phyloP scores from a whole-genome alignment of 1,140 invertebrate species.

The Diachasma alloeum region DNA sequence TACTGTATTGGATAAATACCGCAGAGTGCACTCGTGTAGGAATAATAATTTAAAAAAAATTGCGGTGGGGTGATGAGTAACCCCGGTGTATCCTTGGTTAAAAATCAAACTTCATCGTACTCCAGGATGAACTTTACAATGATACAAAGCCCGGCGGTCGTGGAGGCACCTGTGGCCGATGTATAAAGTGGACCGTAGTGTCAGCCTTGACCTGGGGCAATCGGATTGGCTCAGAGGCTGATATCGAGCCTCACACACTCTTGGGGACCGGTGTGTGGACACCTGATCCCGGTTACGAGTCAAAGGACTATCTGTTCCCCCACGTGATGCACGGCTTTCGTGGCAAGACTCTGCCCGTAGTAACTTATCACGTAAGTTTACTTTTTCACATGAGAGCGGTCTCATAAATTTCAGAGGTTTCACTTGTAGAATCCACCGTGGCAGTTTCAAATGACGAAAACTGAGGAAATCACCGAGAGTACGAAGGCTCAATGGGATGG shows the following conservation, averaged over 20 bases:
- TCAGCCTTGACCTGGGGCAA: slow-evolving; percentile 76
- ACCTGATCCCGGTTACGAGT: slow-evolving; percentile 71
- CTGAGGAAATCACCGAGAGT: slow-evolving; percentile 64
- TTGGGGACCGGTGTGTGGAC: slow-evolving; percentile 78
- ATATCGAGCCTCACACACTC: slow-evolving; percentile 55
- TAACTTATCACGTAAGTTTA: slow-evolving; percentile 74
- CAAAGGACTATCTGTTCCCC: slow-evolving; percentile 79
- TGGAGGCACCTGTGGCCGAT: slow-evolving; percentile 69
- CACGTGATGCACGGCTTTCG: slow-evolving; percentile 82
- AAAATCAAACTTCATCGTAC: not conserved
- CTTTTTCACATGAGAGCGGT: not conserved
- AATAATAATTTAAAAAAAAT: too few relatives aligned
- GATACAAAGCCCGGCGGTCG: not conserved
- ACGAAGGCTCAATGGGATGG: slow-evolving; percentile 69
- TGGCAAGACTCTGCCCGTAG: slow-evolving; percentile 73
- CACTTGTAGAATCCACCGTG: slow-evolving; percentile 81
- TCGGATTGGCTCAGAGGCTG: slow-evolving; percentile 41
- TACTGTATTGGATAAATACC: too few relatives aligned
- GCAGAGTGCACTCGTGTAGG: too few relatives aligned
- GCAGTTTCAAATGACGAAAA: slow-evolving; percentile 71
- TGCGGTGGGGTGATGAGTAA: too few relatives aligned
- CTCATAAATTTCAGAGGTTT: not conserved
- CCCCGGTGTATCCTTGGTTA: not conserved
- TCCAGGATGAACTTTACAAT: slow-evolving; percentile 26
- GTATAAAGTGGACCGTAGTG: slow-evolving; percentile 71